phyloP scores from a whole-genome alignment of 2,113 vertebrate species.

The Leptocoma aspasia region DNA sequence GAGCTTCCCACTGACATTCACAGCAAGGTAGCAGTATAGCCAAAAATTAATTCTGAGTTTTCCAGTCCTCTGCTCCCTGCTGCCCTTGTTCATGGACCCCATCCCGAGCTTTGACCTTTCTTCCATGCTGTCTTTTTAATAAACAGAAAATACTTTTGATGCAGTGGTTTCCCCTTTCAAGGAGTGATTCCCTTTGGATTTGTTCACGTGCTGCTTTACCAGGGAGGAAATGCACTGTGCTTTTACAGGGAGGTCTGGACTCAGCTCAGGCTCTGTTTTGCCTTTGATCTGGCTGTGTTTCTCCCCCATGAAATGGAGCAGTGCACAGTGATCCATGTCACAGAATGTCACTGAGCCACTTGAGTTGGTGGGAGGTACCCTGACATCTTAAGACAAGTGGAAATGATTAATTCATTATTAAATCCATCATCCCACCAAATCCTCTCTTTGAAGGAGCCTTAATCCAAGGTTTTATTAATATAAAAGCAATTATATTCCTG shows the following conservation, averaged over 20 bases:
- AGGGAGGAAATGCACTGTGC: neutral
- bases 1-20: neutral
- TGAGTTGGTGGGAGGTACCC: neutral
- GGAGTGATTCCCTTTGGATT: neutral
- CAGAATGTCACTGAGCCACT: neutral
- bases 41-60: neutral
- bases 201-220: neutral
- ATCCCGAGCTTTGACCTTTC: neutral
- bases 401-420: neutral
- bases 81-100: neutral
- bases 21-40: neutral
- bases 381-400: neutral
- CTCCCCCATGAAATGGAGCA: neutral
- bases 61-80: neutral
- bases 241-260: neutral
- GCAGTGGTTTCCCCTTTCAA: neutral
- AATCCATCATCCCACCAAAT: neutral
- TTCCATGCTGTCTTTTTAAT: neutral
- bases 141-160: neutral
- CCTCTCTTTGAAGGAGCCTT: neutral
- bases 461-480: neutral
- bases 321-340: neutral
- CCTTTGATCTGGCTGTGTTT: neutral
- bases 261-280: neutral
- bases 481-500: neutral